Base-by-base conservation (phyloP, 2,113 vertebrate species). In the Phaethornis superciliosus region DNA sequence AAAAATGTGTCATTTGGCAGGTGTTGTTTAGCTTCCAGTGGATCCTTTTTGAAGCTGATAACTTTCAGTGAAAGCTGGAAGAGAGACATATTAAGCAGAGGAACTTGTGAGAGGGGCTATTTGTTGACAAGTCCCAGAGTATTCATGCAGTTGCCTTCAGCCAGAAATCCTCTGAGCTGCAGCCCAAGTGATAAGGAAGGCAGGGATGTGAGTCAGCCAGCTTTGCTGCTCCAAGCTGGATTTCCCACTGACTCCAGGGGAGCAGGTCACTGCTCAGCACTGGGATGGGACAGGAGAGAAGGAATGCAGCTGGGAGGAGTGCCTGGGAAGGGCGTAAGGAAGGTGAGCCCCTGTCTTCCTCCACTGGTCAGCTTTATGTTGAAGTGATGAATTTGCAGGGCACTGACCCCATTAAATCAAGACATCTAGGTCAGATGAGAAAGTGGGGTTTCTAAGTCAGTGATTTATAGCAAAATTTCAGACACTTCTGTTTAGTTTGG, bases 401-500 rank as follows among this genome's bases (percentile, higher is more conserved):
- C 79, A 32, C 68, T 81, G 93, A 68, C 47, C 72, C 52, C 35
- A 75, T 71, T 81, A 77, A 68, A 78, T 67, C 14, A 11, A 85
- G 85, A 83, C 76, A 86, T 77, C 56, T 68, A 56, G 79, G 93
- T 90, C 94, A 90, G 82, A 79, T 86, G 85, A 60, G 89, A 88
- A 86, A 88, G 47, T 24, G 84, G 64, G 88, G 69, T 93, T 85
- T 95, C 80, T 78, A 1, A 35, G 56, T 37, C 82, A 84, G 76
- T 83, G 90, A 88, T 88, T 81, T 69, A 91, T 88, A 85, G 81
- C 68, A 86, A 88, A 88, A 79, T 88, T 90, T 83, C 76, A 88
- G 90, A 60, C 64, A 42, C 69, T 88, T 16, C 22, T 95, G 93
- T 95, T 96, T 94, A 64, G 82, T 44, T 94, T 97, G 95, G 96